Evolutionary conservation across 1,140 invertebrate genomes (phyloP), one percentile per base, ranked within the genome.

Genomic region (Saxidomus purpurata): DNA sequence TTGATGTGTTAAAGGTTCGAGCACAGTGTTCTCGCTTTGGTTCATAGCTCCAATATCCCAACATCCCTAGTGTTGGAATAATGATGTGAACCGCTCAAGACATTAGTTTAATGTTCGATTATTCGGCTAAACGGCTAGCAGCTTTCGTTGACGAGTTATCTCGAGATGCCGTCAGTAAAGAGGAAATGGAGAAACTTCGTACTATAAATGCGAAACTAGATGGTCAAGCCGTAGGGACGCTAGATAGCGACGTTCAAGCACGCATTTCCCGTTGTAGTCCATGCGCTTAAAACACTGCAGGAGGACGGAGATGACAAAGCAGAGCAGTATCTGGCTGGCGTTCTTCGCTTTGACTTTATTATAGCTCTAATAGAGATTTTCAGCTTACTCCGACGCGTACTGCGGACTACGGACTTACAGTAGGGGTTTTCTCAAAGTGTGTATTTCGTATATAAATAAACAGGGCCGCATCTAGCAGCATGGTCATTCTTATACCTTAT

Each of bases 151-250:
- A 81, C 17, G 47, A 81, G 52, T 47, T 82, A 47, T 82, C 80
- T 25, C 52, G n/a, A 36, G 80, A 82, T 67, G 36, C 40, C n/a
- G 55, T 31, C 25, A n/a, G 55, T 8, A 19, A 38, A 63, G 80
- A 4, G 43, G 80, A 82, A 82, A 82, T 82, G 80, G 55, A 17
- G 8, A 82, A 82, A 47, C 55, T 82, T 0, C 55, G 38, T 4
- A 82, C 55, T 19, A 25, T 82, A n/a, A n/a, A 55, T 82, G 15
- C 43, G 38, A 82, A 82, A 82, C 80, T 63, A 36, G 80, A 40
- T 82, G 80, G 80, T 82, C 80, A 36, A 82, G 80, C 63, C 80
- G 59, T 34, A 31, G 55, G 38, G 52, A 40, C n/a, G 80, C 80
- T 19, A 52, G n/a, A n/a, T 82, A 17, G n/a, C 22, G 25, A 82